Base-by-base conservation (phyloP, 2,113 vertebrate genomes). In the Mormyrus iriodes region DNA sequence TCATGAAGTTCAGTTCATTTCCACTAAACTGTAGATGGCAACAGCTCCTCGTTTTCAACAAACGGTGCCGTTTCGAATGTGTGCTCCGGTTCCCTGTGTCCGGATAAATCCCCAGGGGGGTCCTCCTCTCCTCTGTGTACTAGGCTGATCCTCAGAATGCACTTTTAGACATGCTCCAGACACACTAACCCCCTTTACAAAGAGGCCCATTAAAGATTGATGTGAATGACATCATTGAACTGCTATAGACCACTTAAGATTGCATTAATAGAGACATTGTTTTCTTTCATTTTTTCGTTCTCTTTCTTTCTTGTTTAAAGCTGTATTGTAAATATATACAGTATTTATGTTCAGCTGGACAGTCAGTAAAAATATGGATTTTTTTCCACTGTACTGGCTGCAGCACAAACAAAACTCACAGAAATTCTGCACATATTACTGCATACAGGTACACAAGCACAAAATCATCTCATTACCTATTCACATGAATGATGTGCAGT, bases 1-100 rank as follows among this genome's bases (percentile, higher is more conserved):
- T 88, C 12, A 35, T 12, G 13, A 27, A 13, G 46, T 52, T 48
- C 65, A 1, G 61, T 31, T 88, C n/a, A 44, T 4, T 88, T 79
- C 48, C 9, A 31, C 65, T 21, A 49, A 88, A 10, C 88, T 88
- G 88, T 88, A 88, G 88, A 76, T 88, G 88, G 88, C 88, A 88
- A 88, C 48, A 88, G 61, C 51, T 69, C 5, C 49, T 35, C 48
- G 39, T 35, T 86, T 53, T 55, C 27, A 65, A 65, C 9, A 48
- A 65, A 76, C 13, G 4, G 42, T 35, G 87, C 46, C 24, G n/a
- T 42, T 55, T 24, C 1, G 3, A 31, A 27, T 48, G 42, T 2
- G 24, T 39, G 44, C 87, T 69, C 55, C 0, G 19, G 12, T 24
- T 42, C 39, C n/a, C 13, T 27, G 58, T 31, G 3, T 42, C 7